Base-by-base conservation (phyloP, 2,797 vertebrate genomes). In the Iguana delicatissima region DNA sequence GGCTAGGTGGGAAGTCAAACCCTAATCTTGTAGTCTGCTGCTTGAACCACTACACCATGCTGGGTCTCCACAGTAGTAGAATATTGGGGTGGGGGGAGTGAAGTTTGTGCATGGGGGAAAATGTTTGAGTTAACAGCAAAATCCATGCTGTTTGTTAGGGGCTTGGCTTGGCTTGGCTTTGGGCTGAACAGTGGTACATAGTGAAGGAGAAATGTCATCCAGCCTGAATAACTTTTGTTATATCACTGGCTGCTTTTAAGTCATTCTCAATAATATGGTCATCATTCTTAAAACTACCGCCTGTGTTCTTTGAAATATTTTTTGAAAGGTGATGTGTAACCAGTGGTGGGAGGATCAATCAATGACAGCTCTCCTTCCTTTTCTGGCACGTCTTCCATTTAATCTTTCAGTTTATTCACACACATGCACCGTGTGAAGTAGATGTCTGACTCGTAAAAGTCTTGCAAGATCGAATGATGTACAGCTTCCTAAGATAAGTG, bases 381-480 rank as follows among this genome's bases (percentile, higher is more conserved):
- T 87, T 93, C 94, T 20, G 38, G 85, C 77, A 85, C 90, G 35
- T 3, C 85, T 80, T 94, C 93, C 42, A 83, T 85, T 87, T 52
- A 92, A 92, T 64, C 79, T 29, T 88, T 32, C 80, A 72, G 90
- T 29, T 38, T 92, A 85, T 85, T 93, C 89, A 90, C 5, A 32
- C 67, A 91, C 12, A 50, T 85, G 80, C 0, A 0, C 46, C 55
- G 6, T 72, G 64, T 62, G 57, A 77, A 86, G 26, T 6, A 38
- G 26, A 89, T 85, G 22, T 32, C 85, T 91, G 85, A 95, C 93
- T 93, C 80, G 55, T 26, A 95, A 94, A 93, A 90, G 84, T 93
- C 69, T 93, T 93, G 91, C 85, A 85, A 95, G 96, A 92, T 91
- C 88, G 91, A 93, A 93, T 92, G 84, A 95, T 88, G 92, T 94